phyloP scores from a whole-genome alignment of 2,888 invertebrate species.

The Drosophila rellima region DNA sequence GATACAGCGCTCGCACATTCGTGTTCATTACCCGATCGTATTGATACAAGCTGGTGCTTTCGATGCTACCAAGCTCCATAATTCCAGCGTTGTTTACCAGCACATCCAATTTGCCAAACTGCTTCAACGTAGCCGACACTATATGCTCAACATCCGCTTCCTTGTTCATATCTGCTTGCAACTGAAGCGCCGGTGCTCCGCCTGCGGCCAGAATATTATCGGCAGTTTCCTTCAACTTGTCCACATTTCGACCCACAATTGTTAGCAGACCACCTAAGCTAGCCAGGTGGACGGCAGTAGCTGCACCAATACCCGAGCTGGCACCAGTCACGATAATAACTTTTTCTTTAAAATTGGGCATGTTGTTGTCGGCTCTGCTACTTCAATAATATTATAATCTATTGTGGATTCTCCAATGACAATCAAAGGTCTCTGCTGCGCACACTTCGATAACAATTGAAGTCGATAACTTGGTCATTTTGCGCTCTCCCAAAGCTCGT shows the following conservation, averaged over 20 bases:
- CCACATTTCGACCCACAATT: slow-evolving; percentile 89
- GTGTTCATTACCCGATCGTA: slow-evolving; percentile 95
- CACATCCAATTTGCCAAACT: slow-evolving; percentile 92
- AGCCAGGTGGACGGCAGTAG: slow-evolving; percentile 89
- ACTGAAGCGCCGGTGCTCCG: slow-evolving; percentile 86
- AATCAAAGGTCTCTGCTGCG: background rate
- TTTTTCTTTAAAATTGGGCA: slow-evolving; percentile 87
- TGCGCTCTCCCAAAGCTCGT: slow-evolving; percentile 3
- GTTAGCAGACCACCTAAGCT: slow-evolving; percentile 88
- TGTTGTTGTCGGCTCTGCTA: slow-evolving; percentile 56
- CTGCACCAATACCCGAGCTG: slow-evolving; percentile 91
- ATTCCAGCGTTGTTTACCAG: slow-evolving; percentile 96
- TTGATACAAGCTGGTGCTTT: slow-evolving; percentile 93
- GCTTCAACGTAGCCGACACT: slow-evolving; percentile 90
- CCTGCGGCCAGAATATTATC: slow-evolving; percentile 82
- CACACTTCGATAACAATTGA: slow-evolving; percentile 14
- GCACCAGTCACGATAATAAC: slow-evolving; percentile 90
- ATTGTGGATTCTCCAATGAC: slow-evolving; percentile 1
- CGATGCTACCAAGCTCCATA: slow-evolving; percentile 92
- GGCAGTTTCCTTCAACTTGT: slow-evolving; percentile 89
- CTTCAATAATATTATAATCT: slow-evolving; percentile 17
- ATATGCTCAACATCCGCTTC: slow-evolving; percentile 91
- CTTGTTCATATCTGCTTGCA: slow-evolving; percentile 90
- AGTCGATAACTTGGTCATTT: slow-evolving; percentile 8
- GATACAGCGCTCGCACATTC: slow-evolving; percentile 93